Base-by-base conservation (phyloP, 2,888 invertebrate genomes). In the Lasius platythorax region DNA sequence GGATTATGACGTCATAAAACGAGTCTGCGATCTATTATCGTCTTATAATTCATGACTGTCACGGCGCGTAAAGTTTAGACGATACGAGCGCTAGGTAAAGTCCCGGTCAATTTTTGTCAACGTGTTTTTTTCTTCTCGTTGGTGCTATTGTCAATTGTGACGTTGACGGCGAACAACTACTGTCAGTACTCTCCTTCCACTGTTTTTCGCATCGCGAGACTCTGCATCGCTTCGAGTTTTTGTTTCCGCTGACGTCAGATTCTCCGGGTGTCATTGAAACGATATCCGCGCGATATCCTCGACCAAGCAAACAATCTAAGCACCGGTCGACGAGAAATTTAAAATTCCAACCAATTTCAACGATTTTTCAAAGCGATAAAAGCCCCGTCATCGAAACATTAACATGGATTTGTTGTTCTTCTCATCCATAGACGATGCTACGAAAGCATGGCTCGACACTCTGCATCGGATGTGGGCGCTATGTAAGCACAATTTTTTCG, bases 391-490 rank as follows among this genome's bases (percentile, higher is more conserved):
- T 37, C 33, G 53, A 6, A 18, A 82, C 53, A 12, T 2, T 0
- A 73, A 86, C 8, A 72, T 76, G 6, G 79, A 79, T 30, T 68
- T 91, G 11, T 23, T 74, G 11, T 91, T 88, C 33, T 94, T 90
- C 43, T 87, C 91, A 18, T 81, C 82, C 3, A 89, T 94, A 67
- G 94, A 95, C 46, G 87, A 89, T 1, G 91, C 93, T 9, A 95
- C 94, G 3, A 91, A 88, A 82, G 83, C 73, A 6, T 95, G 95
- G 95, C 87, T 94, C 1, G 88, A 91, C 53, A 88, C 91, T 61
- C 84, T 94, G n/a, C 90, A 93, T 64, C 87, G 91, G 40, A 91
- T 93, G 76, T 95, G 95, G 95, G 86, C 89, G 56, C 86, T 93
- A 50, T 94, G 94, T 94, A 87, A 91, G 91, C 91, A 74, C 1